A percentile compares a stretch with the other conserved stretches of the same genome.
Conservation (phyloP, 2,113 vertebrate species). For the Myrmophylax atrothorax region DNA sequence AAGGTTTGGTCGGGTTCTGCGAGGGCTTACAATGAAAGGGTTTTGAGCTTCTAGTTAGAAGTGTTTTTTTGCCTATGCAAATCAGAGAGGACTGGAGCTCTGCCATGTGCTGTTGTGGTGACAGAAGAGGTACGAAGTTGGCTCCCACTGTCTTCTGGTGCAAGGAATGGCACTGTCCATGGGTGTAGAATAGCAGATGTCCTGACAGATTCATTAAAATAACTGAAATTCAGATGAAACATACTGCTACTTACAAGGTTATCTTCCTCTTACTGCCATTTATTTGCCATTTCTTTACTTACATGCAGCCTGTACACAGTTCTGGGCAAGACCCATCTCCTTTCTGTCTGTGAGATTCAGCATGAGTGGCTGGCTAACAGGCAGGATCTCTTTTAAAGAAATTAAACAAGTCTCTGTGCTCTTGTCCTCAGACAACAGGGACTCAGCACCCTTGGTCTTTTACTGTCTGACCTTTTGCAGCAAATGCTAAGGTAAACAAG, state of each 20-base stretch:
- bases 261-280: neutral
- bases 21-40: neutral
- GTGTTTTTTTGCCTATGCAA: neutral
- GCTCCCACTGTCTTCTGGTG: neutral
- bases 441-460: neutral
- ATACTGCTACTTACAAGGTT: neutral
- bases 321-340: neutral
- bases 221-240: neutral
- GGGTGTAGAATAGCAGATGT: neutral
- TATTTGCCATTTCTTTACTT: neutral
- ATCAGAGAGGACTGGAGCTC: neutral
- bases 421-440: neutral
- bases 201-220: neutral
- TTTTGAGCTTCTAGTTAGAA: neutral
- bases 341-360: neutral
- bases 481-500: neutral
- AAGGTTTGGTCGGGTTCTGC: neutral
- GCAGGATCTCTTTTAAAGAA: neutral
- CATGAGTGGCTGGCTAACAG: neutral
- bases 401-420: neutral
- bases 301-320: neutral
- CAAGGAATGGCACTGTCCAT: accelerated
- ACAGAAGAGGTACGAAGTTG: neutral
- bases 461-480: neutral
- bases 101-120: neutral